Conservation (phyloP, 2,888 invertebrate genomes). For the Orthosia gracilis region DNA sequence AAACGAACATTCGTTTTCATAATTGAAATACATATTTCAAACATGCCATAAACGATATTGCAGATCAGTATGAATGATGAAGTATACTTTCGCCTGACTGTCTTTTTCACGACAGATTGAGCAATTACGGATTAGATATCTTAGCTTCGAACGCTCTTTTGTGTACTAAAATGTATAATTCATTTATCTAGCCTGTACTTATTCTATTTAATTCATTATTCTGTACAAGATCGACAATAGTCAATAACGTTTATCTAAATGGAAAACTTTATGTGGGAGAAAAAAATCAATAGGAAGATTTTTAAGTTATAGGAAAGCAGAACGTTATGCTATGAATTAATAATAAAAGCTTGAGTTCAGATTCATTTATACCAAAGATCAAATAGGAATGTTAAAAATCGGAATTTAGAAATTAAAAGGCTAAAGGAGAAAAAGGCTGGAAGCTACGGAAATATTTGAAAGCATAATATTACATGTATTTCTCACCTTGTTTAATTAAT, state of each 20-base stretch:
- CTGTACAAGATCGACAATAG: constrained; percentile 50
- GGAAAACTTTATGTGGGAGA: constrained; percentile 34
- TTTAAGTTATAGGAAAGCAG: not conserved
- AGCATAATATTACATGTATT: not conserved
- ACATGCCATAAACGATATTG: not conserved
- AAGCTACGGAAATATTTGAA: not conserved
- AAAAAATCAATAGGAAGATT: constrained; percentile 3
- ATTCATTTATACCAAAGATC: constrained; percentile 5
- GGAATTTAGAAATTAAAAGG: not conserved
- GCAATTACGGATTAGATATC: not conserved
- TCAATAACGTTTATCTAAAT: constrained; percentile 24
- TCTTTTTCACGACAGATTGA: not conserved
- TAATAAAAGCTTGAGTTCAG: not conserved
- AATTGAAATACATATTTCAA: too few species aligned
- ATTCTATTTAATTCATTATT: constrained; percentile 45
- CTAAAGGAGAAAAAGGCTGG: too few species aligned
- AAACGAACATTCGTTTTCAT: too few species aligned
- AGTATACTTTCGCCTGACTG: not conserved
- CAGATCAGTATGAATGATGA: not conserved
- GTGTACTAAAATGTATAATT: constrained; percentile 17
- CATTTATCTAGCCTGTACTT: constrained; percentile 27
- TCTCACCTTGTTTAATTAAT: not conserved
- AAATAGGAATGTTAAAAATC: constrained; percentile 15
- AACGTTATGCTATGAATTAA: not conserved
- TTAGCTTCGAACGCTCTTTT: constrained; percentile 27